phyloP scores from a whole-genome alignment of 2,888 invertebrate species.

The Eupithecia subumbrata region DNA sequence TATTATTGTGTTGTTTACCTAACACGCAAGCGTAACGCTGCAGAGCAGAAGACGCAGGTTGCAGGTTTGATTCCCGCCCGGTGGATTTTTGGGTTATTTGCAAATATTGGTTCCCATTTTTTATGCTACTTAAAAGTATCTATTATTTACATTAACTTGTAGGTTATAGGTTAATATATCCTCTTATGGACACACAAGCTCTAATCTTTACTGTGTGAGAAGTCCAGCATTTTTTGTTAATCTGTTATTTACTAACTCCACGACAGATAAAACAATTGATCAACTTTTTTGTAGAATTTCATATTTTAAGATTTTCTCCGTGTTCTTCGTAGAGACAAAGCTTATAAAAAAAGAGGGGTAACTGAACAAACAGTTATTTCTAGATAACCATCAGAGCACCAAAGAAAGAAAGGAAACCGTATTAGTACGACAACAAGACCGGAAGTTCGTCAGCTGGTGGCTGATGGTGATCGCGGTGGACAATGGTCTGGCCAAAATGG shows the following conservation, averaged over 20 bases:
- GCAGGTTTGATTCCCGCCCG: neutral
- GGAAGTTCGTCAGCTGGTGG: constrained; percentile 45
- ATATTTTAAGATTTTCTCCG: neutral
- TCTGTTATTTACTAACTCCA: no score
- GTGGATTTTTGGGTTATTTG: neutral
- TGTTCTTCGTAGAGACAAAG: no score
- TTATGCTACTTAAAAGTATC: no score
- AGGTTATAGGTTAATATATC: no score
- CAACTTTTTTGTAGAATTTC: neutral
- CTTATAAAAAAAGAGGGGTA: neutral
- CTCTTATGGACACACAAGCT: no score
- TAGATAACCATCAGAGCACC: constrained; percentile 39
- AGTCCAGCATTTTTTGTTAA: no score
- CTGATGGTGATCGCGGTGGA: constrained; percentile 24
- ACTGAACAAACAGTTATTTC: constrained; percentile 6
- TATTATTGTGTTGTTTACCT: neutral
- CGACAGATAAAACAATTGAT: neutral
- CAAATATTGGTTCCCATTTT: neutral
- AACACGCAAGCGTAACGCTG: no score
- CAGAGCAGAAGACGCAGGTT: neutral
- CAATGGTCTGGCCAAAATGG: constrained; percentile 36
- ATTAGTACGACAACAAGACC: constrained; percentile 51
- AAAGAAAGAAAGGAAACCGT: constrained; percentile 49
- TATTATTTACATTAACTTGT: no score
- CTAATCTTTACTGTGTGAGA: no score